These are phyloP conservation scores for Scytalopus superciliaris DNA, from an alignment of 2,113 vertebrate genomes.

Conservation along the genomic window DNA sequence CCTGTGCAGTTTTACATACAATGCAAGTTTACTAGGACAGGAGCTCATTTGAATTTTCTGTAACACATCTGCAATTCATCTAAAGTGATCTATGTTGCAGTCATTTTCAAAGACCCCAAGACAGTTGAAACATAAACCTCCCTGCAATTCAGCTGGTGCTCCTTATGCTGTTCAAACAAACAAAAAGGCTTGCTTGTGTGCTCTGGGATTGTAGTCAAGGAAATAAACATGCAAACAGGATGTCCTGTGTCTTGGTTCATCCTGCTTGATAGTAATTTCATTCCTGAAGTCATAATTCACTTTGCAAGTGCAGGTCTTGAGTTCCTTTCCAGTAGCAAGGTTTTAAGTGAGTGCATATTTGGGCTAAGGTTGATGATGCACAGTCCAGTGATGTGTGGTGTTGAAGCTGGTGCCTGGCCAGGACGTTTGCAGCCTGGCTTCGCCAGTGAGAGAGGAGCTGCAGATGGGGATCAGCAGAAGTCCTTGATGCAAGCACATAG, in stretches of 20 bases:
- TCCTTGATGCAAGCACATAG: accelerated
- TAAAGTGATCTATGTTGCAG: background rate
- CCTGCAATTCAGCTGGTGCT: background rate
- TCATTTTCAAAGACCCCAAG: background rate
- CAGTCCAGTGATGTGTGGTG: background rate
- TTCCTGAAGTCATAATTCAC: background rate
- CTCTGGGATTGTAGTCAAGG: background rate
- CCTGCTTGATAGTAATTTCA: background rate
- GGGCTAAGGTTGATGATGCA: background rate
- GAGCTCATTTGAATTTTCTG: background rate
- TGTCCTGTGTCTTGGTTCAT: background rate
- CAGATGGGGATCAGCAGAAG: background rate
- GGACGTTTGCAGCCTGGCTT: background rate
- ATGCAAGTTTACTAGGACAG: background rate
- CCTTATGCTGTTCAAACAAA: background rate
- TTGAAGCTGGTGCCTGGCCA: background rate
- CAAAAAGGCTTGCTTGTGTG: background rate
- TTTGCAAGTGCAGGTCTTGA: background rate
- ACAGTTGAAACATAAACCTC: background rate
- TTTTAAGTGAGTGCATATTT: accelerated
- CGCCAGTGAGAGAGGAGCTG: background rate
- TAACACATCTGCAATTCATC: background rate
- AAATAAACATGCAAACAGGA: slow-evolving; percentile 32
- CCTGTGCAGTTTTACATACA: background rate
- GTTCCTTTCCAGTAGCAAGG: background rate